These are phyloP conservation scores for Pogonocichla stellata DNA, from an alignment of 2,113 vertebrate species.

Conservation along the genomic window DNA sequence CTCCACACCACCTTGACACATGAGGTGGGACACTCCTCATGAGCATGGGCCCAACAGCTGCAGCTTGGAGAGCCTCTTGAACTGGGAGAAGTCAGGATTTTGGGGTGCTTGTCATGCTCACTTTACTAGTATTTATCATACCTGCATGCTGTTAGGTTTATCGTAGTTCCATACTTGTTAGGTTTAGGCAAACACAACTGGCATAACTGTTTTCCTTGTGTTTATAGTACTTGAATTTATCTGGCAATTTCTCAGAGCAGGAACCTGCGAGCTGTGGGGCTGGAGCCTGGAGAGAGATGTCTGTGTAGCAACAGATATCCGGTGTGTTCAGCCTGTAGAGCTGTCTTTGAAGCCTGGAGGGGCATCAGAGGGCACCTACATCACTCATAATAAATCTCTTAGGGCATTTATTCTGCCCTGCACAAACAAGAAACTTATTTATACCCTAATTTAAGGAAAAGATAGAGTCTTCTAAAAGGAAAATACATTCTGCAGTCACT, in stretches of 20 bases:
- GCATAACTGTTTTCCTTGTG: not conserved
- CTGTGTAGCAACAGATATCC: not conserved
- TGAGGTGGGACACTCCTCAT: not conserved
- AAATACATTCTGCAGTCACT: not conserved
- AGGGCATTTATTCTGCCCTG: not conserved
- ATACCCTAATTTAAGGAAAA: not conserved
- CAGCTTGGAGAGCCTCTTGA: not conserved
- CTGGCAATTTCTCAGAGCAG: not conserved
- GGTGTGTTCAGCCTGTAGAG: not conserved
- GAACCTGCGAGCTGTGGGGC: not conserved
- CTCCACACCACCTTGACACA: not conserved
- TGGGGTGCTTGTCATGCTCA: not conserved
- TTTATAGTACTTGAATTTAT: not conserved
- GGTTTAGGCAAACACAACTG: not conserved
- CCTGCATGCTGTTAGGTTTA: not conserved
- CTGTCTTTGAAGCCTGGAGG: not conserved
- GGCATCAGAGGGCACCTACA: not conserved
- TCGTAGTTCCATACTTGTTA: not conserved
- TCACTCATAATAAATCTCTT: not conserved
- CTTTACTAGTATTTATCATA: not conserved
- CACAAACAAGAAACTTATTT: not conserved
- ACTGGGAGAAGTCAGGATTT: not conserved
- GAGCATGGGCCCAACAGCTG: not conserved
- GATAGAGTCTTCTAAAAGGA: not conserved
- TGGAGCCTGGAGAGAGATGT: not conserved